Evolutionary conservation across 1,140 invertebrate genomes (phyloP).

Genomic region (Gonatopus flavifemur): DNA sequence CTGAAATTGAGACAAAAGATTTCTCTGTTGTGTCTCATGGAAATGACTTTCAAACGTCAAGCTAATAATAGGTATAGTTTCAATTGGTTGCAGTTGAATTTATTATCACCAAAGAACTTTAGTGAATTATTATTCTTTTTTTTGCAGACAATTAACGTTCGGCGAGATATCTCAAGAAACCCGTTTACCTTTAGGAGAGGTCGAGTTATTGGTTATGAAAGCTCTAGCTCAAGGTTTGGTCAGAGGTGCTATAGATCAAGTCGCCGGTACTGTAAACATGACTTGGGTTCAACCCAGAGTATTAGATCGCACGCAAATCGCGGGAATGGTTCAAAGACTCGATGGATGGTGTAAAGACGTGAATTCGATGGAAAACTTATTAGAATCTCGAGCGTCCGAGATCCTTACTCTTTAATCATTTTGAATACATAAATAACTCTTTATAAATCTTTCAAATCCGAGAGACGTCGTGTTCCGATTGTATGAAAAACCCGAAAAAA

Average conservation of each 20-base stretch:
- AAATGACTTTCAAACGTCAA: constrained; percentile 79
- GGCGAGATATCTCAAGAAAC: constrained; percentile 87
- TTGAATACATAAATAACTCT: too few species aligned
- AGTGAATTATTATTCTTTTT: constrained; percentile 11
- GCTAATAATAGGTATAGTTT: constrained; percentile 63
- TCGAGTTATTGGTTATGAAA: constrained; percentile 97
- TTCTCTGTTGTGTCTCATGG: constrained; percentile 94
- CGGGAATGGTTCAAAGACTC: constrained; percentile 75
- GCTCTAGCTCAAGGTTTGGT: constrained; percentile 94
- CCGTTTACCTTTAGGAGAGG: constrained; percentile 78
- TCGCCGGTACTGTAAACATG: constrained; percentile 75
- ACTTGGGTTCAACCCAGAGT: constrained; percentile 89
- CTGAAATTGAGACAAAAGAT: constrained; percentile 88
- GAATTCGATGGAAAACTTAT: constrained; percentile 75
- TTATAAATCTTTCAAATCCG: too few species aligned
- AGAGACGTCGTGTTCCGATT: too few species aligned
- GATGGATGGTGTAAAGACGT: constrained; percentile 84
- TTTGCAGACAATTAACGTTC: constrained; percentile 80
- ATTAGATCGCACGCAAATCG: constrained; percentile 74
- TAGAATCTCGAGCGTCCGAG: constrained; percentile 81
- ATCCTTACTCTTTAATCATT: constrained; percentile 72
- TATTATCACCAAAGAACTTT: not conserved
- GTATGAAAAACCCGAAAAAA: too few species aligned
- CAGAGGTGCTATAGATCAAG: constrained; percentile 94
- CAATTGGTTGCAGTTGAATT: constrained; percentile 1